Evolutionary conservation across 2,888 invertebrate genomes (phyloP).

Genomic region (Aphodius sticticus): DNA sequence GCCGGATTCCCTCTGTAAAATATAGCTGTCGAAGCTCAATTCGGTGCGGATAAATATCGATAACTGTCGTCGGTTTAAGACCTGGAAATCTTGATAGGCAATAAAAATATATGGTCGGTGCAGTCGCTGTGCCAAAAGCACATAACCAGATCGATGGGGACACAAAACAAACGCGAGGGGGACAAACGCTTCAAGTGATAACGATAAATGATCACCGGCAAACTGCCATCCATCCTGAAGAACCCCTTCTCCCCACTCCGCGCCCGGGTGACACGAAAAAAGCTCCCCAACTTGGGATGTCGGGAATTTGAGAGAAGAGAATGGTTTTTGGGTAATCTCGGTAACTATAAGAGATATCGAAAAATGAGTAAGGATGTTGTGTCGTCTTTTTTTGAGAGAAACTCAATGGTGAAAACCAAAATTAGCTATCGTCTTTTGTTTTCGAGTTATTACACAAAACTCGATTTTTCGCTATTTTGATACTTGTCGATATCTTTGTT

Average conservation of each 20-base stretch:
- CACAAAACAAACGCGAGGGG: neutral
- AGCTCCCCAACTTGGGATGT: neutral
- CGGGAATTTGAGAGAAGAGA: neutral
- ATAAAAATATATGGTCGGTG: neutral
- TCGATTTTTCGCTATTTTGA: too few relatives aligned
- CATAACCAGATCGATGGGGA: neutral
- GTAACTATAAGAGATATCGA: too few relatives aligned
- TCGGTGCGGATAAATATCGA: neutral
- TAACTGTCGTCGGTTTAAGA: neutral
- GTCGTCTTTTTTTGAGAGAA: too few relatives aligned
- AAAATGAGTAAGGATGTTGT: too few relatives aligned
- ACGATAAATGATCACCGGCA: neutral
- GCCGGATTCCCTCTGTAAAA: neutral
- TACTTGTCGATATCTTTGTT: too few relatives aligned
- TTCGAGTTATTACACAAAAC: too few relatives aligned
- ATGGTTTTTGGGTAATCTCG: neutral
- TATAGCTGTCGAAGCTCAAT: neutral
- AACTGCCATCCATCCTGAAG: neutral
- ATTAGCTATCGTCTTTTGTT: too few relatives aligned
- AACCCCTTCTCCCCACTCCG: neutral
- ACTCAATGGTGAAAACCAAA: too few relatives aligned
- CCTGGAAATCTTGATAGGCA: neutral
- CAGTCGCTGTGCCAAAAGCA: neutral
- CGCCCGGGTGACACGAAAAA: neutral
- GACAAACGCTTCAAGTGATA: constrained; percentile 4